Evolutionary conservation across 2,113 vertebrate species (phyloP).

Genomic region (Epinephelus fuscoguttatus): DNA sequence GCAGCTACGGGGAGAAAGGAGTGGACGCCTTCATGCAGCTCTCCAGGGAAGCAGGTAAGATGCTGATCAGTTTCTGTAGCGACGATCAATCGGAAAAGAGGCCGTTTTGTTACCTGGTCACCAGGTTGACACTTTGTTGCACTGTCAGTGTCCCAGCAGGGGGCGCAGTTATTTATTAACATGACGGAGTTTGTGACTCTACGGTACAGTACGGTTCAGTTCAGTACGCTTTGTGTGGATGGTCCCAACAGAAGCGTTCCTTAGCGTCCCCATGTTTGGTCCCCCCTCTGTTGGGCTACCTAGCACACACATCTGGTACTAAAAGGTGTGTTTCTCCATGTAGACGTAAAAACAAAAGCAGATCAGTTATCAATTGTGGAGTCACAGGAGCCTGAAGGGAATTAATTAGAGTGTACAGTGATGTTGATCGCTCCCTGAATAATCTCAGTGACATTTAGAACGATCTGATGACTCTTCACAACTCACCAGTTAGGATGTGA

Average conservation of each 20-base stretch:
- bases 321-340: no score
- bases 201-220: no score
- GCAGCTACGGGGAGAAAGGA: constrained; percentile 78
- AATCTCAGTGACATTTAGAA: constrained; percentile 65
- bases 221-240: no score
- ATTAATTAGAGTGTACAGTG: constrained; percentile 8
- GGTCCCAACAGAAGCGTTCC: no score
- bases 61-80: not conserved
- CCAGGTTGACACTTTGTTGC: not conserved
- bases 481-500: constrained; percentile 25
- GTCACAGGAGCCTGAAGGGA: constrained; percentile 11
- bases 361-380: not conserved
- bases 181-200: no score
- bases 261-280: no score
- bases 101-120: not conserved
- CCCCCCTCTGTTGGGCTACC: no score
- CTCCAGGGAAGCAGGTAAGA: constrained; percentile 77
- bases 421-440: constrained; percentile 51
- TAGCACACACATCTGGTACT: no score
- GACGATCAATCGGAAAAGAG: not conserved
- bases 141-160: no score
- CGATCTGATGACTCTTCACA: constrained; percentile 49
- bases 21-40: constrained; percentile 80
- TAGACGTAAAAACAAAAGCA: not conserved
- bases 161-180: no score